These are phyloP conservation scores for Ciconia boyciana DNA, from an alignment of 2,113 vertebrate genomes.

Conservation along the genomic window DNA sequence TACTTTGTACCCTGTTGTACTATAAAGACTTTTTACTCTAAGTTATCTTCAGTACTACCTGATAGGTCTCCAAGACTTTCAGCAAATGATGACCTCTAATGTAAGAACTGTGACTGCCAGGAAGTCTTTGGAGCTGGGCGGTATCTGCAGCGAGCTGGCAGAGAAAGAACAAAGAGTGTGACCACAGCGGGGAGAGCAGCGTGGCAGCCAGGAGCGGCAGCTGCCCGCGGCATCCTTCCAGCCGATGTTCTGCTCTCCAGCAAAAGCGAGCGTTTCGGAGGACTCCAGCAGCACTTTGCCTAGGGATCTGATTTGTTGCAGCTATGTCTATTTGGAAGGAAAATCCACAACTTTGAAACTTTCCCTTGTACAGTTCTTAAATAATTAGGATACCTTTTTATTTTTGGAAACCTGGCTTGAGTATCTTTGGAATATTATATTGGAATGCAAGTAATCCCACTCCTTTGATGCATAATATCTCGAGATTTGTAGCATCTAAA, in stretches of 20 bases:
- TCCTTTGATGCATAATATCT: not conserved
- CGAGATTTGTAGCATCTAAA: slow-evolving; percentile 1
- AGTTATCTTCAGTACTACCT: not conserved
- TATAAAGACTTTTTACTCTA: not conserved
- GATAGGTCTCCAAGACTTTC: not conserved
- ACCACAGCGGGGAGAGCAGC: not conserved
- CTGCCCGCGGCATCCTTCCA: not conserved
- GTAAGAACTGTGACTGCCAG: not conserved
- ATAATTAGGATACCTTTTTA: not conserved
- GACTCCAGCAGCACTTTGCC: not conserved
- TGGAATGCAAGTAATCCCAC: not conserved
- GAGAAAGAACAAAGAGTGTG: not conserved
- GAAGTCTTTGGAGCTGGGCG: not conserved
- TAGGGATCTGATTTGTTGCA: not conserved
- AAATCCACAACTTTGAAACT: not conserved
- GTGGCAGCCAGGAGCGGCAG: not conserved
- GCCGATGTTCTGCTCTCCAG: slow-evolving; percentile 18
- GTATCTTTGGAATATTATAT: not conserved
- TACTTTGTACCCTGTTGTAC: not conserved
- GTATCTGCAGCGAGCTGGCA: slow-evolving; percentile 24
- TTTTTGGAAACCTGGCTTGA: not conserved
- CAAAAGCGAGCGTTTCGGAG: not conserved
- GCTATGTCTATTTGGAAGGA: not conserved
- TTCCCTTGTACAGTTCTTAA: not conserved
- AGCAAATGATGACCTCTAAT: not conserved